Percentiles rank a stretch among this genome's conserved stretches.
Conservation (phyloP, 2,797 vertebrate genomes). For the Pangasius djambal region DNA sequence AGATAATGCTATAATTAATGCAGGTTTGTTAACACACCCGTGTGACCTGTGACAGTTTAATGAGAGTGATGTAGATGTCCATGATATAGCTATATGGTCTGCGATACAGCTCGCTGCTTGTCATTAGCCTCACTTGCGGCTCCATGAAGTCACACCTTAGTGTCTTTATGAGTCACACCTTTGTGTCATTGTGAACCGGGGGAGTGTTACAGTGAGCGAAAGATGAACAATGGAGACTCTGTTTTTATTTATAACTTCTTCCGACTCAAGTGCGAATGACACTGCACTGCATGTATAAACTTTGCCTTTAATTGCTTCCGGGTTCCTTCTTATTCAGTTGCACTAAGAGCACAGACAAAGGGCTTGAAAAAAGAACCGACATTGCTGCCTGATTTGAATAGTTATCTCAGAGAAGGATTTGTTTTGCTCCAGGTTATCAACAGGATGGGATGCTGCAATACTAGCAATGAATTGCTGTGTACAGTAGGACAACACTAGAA, state of each 20-base stretch:
- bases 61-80: background rate
- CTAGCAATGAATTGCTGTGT: slow-evolving; percentile 32
- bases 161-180: slow-evolving; percentile 32
- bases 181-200: slow-evolving; percentile 31
- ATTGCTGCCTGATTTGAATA: slow-evolving; percentile 4
- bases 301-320: slow-evolving; percentile 21
- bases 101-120: background rate
- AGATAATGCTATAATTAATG: background rate
- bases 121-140: background rate
- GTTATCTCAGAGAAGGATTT: slow-evolving; percentile 4
- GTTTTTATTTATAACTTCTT: slow-evolving; percentile 12
- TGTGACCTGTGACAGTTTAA: background rate
- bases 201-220: background rate
- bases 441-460: slow-evolving; percentile 35
- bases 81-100: background rate
- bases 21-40: background rate
- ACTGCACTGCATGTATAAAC: slow-evolving; percentile 8
- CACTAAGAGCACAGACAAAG: slow-evolving; percentile 2
- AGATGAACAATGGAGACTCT: slow-evolving; percentile 17
- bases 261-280: background rate
- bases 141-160: slow-evolving; percentile 41
- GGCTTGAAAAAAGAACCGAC: background rate
- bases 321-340: slow-evolving; percentile 11
- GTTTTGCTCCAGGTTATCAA: slow-evolving; percentile 15
- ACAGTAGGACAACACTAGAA: slow-evolving; percentile 39